Percentiles rank a stretch among this genome's conserved stretches.
Conservation (phyloP, 2,888 invertebrate genomes). For the Parnassius orleans region DNA sequence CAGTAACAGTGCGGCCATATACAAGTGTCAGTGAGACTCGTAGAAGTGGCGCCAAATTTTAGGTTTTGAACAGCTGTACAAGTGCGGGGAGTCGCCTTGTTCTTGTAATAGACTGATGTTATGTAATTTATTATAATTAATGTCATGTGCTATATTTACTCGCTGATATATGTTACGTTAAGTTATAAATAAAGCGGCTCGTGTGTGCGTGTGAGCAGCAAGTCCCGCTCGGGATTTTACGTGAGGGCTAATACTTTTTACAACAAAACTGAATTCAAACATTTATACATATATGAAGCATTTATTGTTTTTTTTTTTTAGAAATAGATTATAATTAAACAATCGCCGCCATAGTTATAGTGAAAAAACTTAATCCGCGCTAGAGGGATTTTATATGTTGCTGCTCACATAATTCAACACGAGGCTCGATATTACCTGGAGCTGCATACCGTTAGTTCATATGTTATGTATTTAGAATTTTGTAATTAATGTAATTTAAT, state of each 20-base stretch:
- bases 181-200: background rate
- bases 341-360: no score
- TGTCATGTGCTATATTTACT: slow-evolving; percentile 30
- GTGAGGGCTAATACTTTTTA: no score
- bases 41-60: background rate
- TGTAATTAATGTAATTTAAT: background rate
- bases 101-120: slow-evolving; percentile 61
- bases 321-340: no score
- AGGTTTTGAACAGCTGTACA: background rate
- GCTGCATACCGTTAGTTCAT: background rate
- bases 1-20: background rate
- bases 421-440: background rate
- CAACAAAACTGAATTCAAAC: no score
- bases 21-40: background rate
- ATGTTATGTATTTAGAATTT: background rate
- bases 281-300: no score
- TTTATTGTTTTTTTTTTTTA: no score
- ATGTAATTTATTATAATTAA: slow-evolving; percentile 41
- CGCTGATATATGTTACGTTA: slow-evolving; percentile 4
- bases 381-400: background rate
- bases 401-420: background rate
- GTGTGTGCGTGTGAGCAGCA: no score
- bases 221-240: no score
- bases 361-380: no score
- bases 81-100: background rate